These are phyloP conservation scores for Nothoprocta perdicaria DNA, from an alignment of 2,113 vertebrate species.

Conservation along the genomic window DNA sequence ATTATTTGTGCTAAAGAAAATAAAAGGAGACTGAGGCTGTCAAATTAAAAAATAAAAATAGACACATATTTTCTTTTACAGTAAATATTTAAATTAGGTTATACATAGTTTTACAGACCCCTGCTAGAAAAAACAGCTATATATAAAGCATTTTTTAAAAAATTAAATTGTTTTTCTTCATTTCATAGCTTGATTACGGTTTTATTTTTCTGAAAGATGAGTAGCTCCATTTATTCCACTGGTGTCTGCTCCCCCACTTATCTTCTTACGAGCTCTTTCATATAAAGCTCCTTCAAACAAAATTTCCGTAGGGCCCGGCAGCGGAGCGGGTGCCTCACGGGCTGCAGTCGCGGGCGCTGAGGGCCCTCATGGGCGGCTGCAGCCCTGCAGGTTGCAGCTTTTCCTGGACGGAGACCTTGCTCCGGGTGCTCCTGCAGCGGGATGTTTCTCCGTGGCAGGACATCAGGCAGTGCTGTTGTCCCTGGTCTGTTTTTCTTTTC, in stretches of 20 bases:
- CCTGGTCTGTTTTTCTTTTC: background rate
- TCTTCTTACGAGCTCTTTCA: background rate
- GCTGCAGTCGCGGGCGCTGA: rapidly evolving
- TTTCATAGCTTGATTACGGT: background rate
- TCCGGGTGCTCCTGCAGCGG: background rate
- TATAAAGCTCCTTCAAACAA: background rate
- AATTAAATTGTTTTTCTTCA: background rate
- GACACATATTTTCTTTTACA: background rate
- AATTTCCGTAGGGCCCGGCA: background rate
- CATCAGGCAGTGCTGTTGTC: background rate
- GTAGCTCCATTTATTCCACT: background rate
- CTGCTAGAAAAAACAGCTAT: background rate
- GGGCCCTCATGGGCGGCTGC: rapidly evolving
- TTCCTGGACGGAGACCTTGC: too few species aligned
- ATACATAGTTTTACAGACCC: background rate
- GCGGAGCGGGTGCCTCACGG: background rate
- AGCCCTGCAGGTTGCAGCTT: too few species aligned
- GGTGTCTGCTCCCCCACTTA: rapidly evolving
- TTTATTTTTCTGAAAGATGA: background rate
- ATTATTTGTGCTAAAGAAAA: background rate
- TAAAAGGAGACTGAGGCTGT: background rate
- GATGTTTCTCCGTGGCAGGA: rapidly evolving
- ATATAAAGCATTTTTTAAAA: background rate
- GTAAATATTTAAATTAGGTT: background rate
- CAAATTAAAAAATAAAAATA: background rate